Conservation (phyloP, 2,888 invertebrate genomes). For the Orthonevra nobilis region DNA sequence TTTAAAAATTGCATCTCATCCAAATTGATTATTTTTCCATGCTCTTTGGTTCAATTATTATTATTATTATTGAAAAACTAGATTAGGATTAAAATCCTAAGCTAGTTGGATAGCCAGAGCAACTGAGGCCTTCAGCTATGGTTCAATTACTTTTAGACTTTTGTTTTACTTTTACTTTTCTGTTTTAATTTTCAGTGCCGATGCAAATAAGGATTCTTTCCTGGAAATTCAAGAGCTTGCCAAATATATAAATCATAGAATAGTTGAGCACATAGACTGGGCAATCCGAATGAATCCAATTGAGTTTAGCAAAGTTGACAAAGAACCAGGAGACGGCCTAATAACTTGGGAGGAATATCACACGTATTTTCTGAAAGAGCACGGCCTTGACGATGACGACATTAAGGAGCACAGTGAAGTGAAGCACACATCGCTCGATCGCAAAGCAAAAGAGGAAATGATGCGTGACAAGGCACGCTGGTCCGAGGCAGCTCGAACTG, state of each 20-base stretch:
- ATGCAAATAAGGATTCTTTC: constrained; percentile 82
- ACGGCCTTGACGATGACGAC: constrained; percentile 85
- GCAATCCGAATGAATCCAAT: constrained; percentile 85
- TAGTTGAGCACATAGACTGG: constrained; percentile 85
- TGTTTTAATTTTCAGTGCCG: constrained; percentile 81
- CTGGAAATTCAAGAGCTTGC: constrained; percentile 84
- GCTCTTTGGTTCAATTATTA: no score
- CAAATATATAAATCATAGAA: constrained; percentile 85
- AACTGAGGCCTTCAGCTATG: no score
- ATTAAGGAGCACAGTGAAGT: constrained; percentile 84
- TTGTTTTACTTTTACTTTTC: background rate
- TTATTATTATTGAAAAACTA: no score
- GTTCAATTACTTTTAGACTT: no score
- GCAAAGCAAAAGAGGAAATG: constrained; percentile 86
- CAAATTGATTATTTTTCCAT: no score
- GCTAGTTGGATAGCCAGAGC: no score
- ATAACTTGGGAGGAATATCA: constrained; percentile 92
- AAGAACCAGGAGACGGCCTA: constrained; percentile 83
- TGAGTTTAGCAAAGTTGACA: constrained; percentile 85
- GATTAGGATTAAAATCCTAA: no score
- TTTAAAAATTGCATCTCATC: no score
- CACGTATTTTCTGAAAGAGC: constrained; percentile 85
- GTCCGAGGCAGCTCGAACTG: constrained; percentile 88
- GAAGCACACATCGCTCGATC: constrained; percentile 84
- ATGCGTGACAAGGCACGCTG: constrained; percentile 88